A percentile compares a stretch with the other conserved stretches of the same genome.
These are phyloP conservation scores for Drosophila histrio DNA, from an alignment of 2,888 invertebrate species.

Conservation along the genomic window DNA sequence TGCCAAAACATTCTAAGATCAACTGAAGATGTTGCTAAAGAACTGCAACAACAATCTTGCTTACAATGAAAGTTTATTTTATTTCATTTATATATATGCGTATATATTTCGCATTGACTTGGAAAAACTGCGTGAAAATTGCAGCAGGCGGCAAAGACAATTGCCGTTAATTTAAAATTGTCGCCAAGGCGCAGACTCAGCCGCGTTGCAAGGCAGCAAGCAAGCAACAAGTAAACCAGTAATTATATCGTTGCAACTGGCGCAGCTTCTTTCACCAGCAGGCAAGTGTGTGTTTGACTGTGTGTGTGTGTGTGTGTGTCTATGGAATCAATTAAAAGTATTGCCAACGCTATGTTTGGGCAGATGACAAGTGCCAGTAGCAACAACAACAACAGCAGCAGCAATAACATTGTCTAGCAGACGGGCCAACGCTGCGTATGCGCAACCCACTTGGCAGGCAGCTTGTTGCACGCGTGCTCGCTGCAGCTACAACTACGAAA, in stretches of 20 bases:
- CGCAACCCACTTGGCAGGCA: slow-evolving; percentile 68
- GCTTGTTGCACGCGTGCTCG: slow-evolving; percentile 57
- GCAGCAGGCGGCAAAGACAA: slow-evolving; percentile 71
- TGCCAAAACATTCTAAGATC: slow-evolving; percentile 42
- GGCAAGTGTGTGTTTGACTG: neutral
- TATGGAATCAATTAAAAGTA: slow-evolving; percentile 80
- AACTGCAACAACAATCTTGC: slow-evolving; percentile 9
- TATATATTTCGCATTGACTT: slow-evolving; percentile 53
- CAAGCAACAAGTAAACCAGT: slow-evolving; percentile 57
- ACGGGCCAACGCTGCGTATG: slow-evolving; percentile 39
- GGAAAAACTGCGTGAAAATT: slow-evolving; percentile 77
- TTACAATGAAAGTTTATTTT: slow-evolving; percentile 66
- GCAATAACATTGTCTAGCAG: slow-evolving; percentile 6
- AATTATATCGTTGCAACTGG: slow-evolving; percentile 71
- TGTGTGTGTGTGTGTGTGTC: slow-evolving; percentile 36
- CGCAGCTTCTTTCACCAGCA: slow-evolving; percentile 71
- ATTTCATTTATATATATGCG: slow-evolving; percentile 28
- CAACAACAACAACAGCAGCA: slow-evolving; percentile 17
- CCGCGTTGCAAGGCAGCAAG: slow-evolving; percentile 28
- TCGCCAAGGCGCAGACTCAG: slow-evolving; percentile 59
- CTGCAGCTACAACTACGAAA: slow-evolving; percentile 45
- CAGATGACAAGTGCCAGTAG: slow-evolving; percentile 73
- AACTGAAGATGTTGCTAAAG: slow-evolving; percentile 13
- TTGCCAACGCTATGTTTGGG: slow-evolving; percentile 73
- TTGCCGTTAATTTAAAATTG: slow-evolving; percentile 79